These are phyloP conservation scores for Heliconius hortense DNA, from an alignment of 2,888 invertebrate genomes.

Conservation along the genomic window DNA sequence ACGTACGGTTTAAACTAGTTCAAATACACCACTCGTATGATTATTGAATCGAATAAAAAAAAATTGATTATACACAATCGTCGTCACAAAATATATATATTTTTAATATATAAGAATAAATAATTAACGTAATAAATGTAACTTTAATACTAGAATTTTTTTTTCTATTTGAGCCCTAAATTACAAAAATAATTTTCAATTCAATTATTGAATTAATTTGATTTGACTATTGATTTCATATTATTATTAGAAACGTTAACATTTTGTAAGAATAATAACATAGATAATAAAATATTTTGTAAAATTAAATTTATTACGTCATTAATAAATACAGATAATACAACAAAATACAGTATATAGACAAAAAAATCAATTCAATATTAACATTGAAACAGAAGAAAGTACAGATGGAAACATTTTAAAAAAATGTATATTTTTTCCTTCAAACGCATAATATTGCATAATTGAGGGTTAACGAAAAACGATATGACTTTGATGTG, in stretches of 20 bases:
- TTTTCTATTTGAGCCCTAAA: not conserved
- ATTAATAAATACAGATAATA: slow-evolving; percentile 14
- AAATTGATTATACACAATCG: slow-evolving; percentile 27
- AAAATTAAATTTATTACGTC: slow-evolving; percentile 3
- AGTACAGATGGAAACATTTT: slow-evolving; percentile 3
- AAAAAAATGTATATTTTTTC: not conserved
- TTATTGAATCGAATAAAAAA: slow-evolving; percentile 2
- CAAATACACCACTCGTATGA: slow-evolving; percentile 31
- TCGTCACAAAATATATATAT: slow-evolving; percentile 28
- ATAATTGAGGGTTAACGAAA: not conserved
- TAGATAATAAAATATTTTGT: not conserved
- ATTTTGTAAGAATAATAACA: not conserved
- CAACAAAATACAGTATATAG: slow-evolving; percentile 14
- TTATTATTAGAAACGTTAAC: not conserved
- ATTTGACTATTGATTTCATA: not conserved
- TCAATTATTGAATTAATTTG: not conserved
- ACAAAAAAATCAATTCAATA: slow-evolving; percentile 18
- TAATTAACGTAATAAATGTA: slow-evolving; percentile 13
- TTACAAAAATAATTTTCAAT: not conserved
- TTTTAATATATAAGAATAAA: slow-evolving; percentile 4
- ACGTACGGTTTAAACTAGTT: slow-evolving; percentile 22
- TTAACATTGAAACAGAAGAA: slow-evolving; percentile 25
- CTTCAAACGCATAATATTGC: not conserved
- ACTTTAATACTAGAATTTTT: not conserved
- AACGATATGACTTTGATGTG: not conserved